These are phyloP conservation scores for Nerophis lumbriciformis DNA, from an alignment of 2,113 vertebrate species.

Conservation along the genomic window DNA sequence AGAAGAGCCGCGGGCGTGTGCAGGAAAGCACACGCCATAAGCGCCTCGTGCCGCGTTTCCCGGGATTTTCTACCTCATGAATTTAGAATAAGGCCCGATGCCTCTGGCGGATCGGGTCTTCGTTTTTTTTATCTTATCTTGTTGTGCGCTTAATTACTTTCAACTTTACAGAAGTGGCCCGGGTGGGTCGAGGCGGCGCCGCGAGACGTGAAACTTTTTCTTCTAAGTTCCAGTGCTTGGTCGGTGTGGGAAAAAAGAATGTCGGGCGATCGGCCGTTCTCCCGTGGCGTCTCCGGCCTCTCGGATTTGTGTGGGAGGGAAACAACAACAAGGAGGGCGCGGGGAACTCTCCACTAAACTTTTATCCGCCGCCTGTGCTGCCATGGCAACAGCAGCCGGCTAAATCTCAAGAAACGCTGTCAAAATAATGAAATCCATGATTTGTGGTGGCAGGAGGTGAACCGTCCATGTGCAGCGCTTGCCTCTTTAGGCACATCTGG, in stretches of 20 bases:
- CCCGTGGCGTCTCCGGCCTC: background rate
- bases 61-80: constrained; percentile 40
- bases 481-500: constrained; percentile 16
- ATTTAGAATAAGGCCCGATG: constrained; percentile 30
- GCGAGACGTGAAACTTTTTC: background rate
- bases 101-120: constrained; percentile 19
- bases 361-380: constrained; percentile 32
- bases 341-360: constrained; percentile 27
- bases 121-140: constrained; percentile 1
- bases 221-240: background rate
- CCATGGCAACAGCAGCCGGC: constrained; percentile 46
- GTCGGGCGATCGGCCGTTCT: background rate
- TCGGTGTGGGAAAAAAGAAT: too few species aligned
- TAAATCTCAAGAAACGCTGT: constrained; percentile 12
- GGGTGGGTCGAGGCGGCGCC: background rate
- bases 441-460: constrained; percentile 28
- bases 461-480: constrained; percentile 18
- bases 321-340: background rate
- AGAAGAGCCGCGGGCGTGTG: constrained; percentile 33
- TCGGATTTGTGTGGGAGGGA: constrained; percentile 1
- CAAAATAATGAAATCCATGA: constrained; percentile 40
- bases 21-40: constrained; percentile 2
- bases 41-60: constrained; percentile 24
- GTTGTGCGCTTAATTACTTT: constrained; percentile 1
- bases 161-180: background rate